These are phyloP conservation scores for Podarcis lilfordi DNA, from an alignment of 2,797 vertebrate genomes.

Conservation along the genomic window DNA sequence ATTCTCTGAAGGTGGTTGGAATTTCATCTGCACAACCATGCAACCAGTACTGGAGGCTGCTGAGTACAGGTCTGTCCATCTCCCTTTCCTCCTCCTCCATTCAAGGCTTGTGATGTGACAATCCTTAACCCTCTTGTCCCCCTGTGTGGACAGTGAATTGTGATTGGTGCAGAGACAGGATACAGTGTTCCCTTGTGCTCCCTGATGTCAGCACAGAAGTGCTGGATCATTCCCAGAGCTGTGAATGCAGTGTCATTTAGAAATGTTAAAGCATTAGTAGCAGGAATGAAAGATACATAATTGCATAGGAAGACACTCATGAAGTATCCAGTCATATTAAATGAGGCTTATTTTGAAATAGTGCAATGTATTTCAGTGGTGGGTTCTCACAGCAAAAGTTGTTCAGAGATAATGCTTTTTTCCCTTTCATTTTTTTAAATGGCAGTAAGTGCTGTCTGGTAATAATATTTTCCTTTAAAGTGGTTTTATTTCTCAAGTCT, in stretches of 20 bases:
- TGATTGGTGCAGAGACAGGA: background rate
- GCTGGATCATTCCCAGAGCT: background rate
- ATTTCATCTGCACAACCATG: background rate
- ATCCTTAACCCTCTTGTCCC: background rate
- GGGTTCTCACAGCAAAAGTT: background rate
- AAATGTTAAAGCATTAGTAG: background rate
- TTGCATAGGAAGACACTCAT: background rate
- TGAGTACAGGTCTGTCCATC: background rate
- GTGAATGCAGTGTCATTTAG: background rate
- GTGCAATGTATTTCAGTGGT: background rate
- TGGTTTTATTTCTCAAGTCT: background rate
- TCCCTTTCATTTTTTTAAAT: background rate
- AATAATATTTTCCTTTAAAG: too few species aligned
- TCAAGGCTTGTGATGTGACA: background rate
- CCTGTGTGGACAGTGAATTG: background rate
- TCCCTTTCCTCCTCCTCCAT: background rate
- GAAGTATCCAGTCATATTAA: background rate
- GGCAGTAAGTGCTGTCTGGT: background rate
- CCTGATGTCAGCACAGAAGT: background rate
- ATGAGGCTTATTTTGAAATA: background rate
- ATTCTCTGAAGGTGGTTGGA: background rate
- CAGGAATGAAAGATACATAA: background rate
- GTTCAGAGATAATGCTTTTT: background rate
- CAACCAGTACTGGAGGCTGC: background rate
- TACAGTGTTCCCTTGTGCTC: background rate